phyloP scores from a whole-genome alignment of 2,113 vertebrate species.

The Cheilinus undulatus region DNA sequence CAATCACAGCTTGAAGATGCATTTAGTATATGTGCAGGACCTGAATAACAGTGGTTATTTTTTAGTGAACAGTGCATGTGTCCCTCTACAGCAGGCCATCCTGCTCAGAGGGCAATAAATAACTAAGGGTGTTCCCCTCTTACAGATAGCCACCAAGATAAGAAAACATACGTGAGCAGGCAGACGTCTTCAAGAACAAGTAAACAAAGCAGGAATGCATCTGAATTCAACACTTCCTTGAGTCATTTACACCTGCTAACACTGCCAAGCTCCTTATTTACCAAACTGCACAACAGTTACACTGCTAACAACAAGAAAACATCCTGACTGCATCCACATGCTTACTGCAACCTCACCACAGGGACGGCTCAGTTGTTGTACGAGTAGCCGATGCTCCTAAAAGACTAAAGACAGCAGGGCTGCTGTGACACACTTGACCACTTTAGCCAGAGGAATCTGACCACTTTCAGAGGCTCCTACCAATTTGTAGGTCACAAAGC shows the following conservation, averaged over 20 bases:
- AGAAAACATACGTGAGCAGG: constrained; percentile 42
- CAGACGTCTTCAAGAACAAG: constrained; percentile 31
- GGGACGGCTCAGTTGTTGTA: constrained; percentile 3
- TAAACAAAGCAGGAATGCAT: constrained; percentile 25
- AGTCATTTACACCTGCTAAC: neutral
- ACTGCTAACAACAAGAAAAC: neutral
- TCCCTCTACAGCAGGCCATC: neutral
- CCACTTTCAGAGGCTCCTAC: constrained; percentile 74
- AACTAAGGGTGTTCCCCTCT: constrained; percentile 48
- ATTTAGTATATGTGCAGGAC: neutral
- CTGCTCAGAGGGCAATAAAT: constrained; percentile 56
- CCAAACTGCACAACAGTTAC: neutral
- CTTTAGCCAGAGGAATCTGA: constrained; percentile 69
- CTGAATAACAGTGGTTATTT: neutral
- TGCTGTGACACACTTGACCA: constrained; percentile 42
- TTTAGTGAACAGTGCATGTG: neutral
- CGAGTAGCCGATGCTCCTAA: constrained; percentile 20
- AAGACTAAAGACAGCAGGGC: constrained; percentile 35
- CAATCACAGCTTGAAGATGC: neutral
- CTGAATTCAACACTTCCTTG: constrained; percentile 5
- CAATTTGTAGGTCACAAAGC: constrained; percentile 81
- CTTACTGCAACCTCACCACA: constrained; percentile 20
- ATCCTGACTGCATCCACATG: neutral
- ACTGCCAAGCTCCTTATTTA: neutral
- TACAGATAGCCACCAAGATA: constrained; percentile 56